Conservation (phyloP, 2,113 vertebrate genomes). For the Ramphastos sulfuratus region DNA sequence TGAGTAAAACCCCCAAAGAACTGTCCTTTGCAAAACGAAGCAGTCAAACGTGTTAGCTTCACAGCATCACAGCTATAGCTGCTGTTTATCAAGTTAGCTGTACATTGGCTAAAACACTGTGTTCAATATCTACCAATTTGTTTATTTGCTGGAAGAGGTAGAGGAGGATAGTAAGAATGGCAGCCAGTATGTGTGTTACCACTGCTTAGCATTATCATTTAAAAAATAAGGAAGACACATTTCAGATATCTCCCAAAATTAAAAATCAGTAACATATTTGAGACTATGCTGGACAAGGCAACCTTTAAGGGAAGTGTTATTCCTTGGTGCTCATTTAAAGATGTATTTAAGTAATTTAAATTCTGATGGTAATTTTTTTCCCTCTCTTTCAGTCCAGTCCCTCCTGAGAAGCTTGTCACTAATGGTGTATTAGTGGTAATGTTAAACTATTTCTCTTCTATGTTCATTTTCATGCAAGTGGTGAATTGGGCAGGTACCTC, state of each 20-base stretch:
- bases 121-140: background rate
- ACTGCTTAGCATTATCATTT: background rate
- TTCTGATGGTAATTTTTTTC: background rate
- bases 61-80: background rate
- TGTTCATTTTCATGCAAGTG: background rate
- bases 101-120: background rate
- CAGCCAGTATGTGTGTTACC: background rate
- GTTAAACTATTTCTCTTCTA: background rate
- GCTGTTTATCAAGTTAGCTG: background rate
- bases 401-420: conserved; percentile 75
- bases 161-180: background rate
- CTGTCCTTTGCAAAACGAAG: background rate
- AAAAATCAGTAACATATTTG: background rate
- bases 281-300: background rate
- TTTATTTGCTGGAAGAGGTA: background rate
- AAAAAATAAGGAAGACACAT: background rate
- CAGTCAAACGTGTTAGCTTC: background rate
- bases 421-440: conserved; percentile 80
- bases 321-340: background rate
- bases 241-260: background rate
- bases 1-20: conserved; percentile 50
- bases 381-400: conserved; percentile 69
- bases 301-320: background rate
- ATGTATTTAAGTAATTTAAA: background rate
- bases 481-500: background rate